Evolutionary conservation across 2,888 invertebrate species (phyloP).

Genomic region (Plutella xylostella): DNA sequence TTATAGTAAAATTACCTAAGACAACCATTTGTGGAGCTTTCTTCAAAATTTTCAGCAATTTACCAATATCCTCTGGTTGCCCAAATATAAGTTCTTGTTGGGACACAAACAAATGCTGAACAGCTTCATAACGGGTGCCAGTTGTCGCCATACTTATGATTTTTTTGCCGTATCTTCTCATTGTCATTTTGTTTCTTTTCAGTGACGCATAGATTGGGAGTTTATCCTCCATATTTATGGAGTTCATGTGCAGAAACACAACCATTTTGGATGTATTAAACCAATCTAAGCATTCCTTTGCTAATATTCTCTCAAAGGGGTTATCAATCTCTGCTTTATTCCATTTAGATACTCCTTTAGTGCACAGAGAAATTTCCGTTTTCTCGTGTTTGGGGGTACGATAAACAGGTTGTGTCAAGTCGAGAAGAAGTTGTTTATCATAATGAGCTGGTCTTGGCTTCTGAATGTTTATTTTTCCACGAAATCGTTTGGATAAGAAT

Average conservation of each 20-base stretch:
- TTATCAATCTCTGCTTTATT: constrained; percentile 60
- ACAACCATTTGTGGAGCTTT: constrained; percentile 79
- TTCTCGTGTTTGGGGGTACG: constrained; percentile 49
- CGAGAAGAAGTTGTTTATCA: constrained; percentile 73
- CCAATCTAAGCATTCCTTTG: constrained; percentile 77
- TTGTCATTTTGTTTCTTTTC: constrained; percentile 75
- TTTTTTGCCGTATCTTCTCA: constrained; percentile 74
- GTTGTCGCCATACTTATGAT: constrained; percentile 75
- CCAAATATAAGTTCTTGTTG: constrained; percentile 78
- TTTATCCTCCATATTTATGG: constrained; percentile 74
- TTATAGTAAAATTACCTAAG: constrained; percentile 59
- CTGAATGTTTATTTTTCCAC: constrained; percentile 83
- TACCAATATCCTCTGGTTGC: constrained; percentile 70
- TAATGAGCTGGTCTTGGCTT: constrained; percentile 79
- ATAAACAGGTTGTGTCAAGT: constrained; percentile 74
- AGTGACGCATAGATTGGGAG: constrained; percentile 74
- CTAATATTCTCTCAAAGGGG: constrained; percentile 79
- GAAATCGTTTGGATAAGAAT: constrained; percentile 73
- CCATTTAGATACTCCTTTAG: constrained; percentile 29
- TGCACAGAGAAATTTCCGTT: constrained; percentile 65
- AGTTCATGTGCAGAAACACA: constrained; percentile 78
- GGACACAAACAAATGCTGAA: constrained; percentile 73
- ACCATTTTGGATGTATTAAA: constrained; percentile 79
- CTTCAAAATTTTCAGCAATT: constrained; percentile 74
- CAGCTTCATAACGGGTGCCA: constrained; percentile 75